Evolutionary conservation across 2,797 vertebrate genomes (phyloP).

Genomic region (Pristis pectinata): DNA sequence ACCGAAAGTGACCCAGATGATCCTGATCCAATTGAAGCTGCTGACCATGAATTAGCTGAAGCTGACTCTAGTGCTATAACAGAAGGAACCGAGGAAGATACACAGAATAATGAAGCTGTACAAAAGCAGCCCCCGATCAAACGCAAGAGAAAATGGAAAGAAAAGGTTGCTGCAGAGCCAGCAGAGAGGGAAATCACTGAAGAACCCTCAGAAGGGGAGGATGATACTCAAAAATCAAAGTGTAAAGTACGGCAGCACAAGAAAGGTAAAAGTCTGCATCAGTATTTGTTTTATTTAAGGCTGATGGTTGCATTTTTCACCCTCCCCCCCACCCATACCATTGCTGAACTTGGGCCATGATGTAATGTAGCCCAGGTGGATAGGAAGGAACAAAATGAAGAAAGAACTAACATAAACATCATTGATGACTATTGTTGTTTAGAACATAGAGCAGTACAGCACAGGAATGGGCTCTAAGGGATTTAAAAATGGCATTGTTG

Average conservation of each 20-base stretch:
- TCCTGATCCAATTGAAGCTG: constrained; percentile 48
- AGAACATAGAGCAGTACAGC: not conserved
- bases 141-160: constrained; percentile 54
- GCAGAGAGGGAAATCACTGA: not conserved
- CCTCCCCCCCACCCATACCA: not conserved
- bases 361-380: not conserved
- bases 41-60: constrained; percentile 58
- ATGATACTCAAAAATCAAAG: not conserved
- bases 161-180: constrained; percentile 18
- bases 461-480: not conserved
- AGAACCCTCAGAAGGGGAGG: not conserved
- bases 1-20: constrained; percentile 49
- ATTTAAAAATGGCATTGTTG: not conserved
- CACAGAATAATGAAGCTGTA: constrained; percentile 41
- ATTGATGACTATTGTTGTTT: not conserved
- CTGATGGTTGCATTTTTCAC: not conserved
- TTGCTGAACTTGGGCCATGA: not conserved
- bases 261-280: not conserved
- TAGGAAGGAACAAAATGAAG: not conserved
- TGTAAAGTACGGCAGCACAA: not conserved
- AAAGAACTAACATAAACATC: not conserved
- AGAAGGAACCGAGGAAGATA: constrained; percentile 70
- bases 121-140: not conserved
- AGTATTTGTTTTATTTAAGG: not conserved
- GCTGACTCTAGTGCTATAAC: constrained; percentile 55